Conservation (phyloP, 2,797 vertebrate species). For the Paratrypauchen microcephalus region DNA sequence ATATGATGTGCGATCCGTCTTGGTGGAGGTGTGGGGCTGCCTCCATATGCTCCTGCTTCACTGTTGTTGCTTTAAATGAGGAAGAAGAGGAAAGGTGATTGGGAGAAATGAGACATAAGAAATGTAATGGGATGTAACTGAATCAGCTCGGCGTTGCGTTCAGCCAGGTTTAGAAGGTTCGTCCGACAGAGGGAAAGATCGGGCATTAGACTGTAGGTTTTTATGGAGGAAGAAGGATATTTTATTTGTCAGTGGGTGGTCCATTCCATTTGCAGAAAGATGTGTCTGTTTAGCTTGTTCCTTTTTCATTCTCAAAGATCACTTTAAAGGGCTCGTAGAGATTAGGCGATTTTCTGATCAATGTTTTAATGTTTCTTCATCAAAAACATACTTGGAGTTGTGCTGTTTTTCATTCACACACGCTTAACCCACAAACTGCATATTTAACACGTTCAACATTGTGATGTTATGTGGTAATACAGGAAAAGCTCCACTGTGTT, state of each 20-base stretch:
- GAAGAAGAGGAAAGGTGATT: slow-evolving; percentile 40
- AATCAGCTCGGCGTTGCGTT: slow-evolving; percentile 29
- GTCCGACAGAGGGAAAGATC: slow-evolving; percentile 26
- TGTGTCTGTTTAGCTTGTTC: neutral
- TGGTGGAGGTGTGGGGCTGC: slow-evolving; percentile 43
- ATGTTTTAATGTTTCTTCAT: no score
- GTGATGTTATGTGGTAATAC: no score
- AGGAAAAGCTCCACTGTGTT: no score
- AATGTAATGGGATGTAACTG: slow-evolving; percentile 41
- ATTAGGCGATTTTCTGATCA: no score
- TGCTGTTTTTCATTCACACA: no score
- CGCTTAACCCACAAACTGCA: no score
- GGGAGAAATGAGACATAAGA: slow-evolving; percentile 47
- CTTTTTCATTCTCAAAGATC: neutral
- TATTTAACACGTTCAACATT: no score
- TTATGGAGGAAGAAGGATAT: slow-evolving; percentile 3
- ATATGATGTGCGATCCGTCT: slow-evolving; percentile 63
- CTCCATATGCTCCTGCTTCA: slow-evolving; percentile 46
- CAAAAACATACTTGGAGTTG: no score
- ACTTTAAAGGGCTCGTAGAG: neutral
- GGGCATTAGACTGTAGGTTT: slow-evolving; percentile 38
- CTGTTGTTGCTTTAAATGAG: slow-evolving; percentile 38
- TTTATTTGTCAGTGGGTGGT: slow-evolving; percentile 5
- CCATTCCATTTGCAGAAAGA: slow-evolving; percentile 1
- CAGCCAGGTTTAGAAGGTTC: slow-evolving; percentile 27